These are phyloP conservation scores for Diachasmimorpha longicaudata DNA, from an alignment of 1,140 invertebrate genomes.

Conservation along the genomic window DNA sequence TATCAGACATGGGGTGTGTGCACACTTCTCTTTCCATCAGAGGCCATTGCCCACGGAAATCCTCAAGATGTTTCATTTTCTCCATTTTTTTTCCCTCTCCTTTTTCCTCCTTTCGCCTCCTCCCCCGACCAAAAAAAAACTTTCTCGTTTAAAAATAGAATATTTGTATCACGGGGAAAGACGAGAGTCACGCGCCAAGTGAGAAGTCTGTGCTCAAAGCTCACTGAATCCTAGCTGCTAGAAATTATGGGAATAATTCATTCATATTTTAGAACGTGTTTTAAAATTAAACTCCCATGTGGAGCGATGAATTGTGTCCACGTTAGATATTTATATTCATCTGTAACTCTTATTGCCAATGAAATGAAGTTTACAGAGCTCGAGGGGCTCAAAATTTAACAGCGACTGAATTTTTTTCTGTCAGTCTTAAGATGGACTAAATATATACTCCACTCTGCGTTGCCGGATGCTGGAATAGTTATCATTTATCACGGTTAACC, in stretches of 20 bases:
- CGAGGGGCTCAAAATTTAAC: neutral
- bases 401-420: neutral
- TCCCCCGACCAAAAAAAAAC: neutral
- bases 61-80: constrained; percentile 2
- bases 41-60: constrained; percentile 1
- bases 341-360: neutral
- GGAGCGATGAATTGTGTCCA: neutral
- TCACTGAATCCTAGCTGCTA: neutral
- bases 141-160: neutral
- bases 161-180: constrained; percentile 4
- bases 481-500: neutral
- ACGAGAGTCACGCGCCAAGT: neutral
- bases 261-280: neutral
- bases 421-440: neutral
- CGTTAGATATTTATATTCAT: neutral
- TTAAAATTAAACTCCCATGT: neutral
- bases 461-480: constrained; percentile 1
- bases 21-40: neutral
- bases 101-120: neutral
- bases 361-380: neutral
- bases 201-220: neutral
- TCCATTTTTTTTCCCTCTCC: neutral
- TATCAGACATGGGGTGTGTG: neutral
- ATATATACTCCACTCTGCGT: neutral
- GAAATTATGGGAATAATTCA: neutral